These are phyloP conservation scores for Cyrtodaria siliqua DNA, from an alignment of 2,888 invertebrate genomes.

Conservation along the genomic window DNA sequence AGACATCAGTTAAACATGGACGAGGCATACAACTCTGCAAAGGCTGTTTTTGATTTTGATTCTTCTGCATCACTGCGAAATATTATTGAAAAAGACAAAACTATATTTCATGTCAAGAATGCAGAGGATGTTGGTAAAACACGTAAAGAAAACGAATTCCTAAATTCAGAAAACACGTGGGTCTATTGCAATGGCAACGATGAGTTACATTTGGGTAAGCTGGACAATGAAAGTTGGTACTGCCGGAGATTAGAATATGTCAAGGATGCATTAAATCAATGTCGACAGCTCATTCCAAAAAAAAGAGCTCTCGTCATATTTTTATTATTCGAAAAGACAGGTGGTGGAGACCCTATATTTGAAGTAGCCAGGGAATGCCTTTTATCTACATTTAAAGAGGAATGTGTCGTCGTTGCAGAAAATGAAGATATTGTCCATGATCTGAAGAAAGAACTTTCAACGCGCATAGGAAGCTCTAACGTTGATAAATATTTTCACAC, in stretches of 20 bases:
- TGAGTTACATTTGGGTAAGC: conserved; percentile 8
- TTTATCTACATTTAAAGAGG: conserved; percentile 19
- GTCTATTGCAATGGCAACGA: conserved; percentile 41
- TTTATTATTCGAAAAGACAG: conserved; percentile 23
- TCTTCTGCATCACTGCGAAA: conserved; percentile 13
- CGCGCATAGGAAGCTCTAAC: neutral
- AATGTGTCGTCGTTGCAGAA: conserved; percentile 28
- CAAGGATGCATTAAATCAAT: conserved; percentile 8
- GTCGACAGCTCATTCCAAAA: conserved; percentile 19
- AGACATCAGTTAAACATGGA: conserved; percentile 15
- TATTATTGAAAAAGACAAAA: conserved; percentile 19
- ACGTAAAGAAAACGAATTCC: neutral
- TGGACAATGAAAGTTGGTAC: conserved; percentile 28
- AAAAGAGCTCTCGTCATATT: conserved; percentile 31
- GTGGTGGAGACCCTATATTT: conserved; percentile 18
- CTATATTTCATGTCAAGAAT: conserved; percentile 13
- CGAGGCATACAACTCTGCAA: conserved; percentile 22
- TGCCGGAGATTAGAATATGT: conserved; percentile 6
- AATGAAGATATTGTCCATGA: conserved; percentile 16
- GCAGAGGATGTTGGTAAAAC: conserved; percentile 10
- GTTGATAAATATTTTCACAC: conserved; percentile 22
- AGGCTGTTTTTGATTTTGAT: conserved; percentile 33
- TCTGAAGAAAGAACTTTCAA: conserved; percentile 16
- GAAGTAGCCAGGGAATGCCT: conserved; percentile 28
- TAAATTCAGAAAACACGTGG: conserved; percentile 23